Evolutionary conservation across 1,140 invertebrate species (phyloP), one percentile per base, ranked within the genome.

Genomic region (Drosophila rufa): DNA sequence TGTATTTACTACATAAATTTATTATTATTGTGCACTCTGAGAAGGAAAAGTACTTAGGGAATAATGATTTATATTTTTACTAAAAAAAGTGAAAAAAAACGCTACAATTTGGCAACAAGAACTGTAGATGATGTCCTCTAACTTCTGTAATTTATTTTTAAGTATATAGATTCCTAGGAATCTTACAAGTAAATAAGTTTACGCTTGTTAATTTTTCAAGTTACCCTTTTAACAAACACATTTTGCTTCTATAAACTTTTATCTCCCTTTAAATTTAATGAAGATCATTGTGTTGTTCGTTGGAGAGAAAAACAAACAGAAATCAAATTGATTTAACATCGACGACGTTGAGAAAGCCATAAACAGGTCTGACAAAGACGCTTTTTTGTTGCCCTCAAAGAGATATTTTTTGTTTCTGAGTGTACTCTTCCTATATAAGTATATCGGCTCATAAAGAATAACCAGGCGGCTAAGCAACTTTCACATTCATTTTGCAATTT

Each of bases 401-500:
- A 30, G 27, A 47, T 69, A 47, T 14, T 47, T 14, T 47, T 46
- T 38, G 45, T 68, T 38, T 51, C 48, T 30, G 47, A 47, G 67
- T 73, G 53, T 73, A 51, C 43, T 48, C 51, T 50, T 38, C 38
- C 36, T 25, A 60, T 38, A 73, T 30, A 30, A 30, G 27, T 30
- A 30, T 73, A 73, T 51, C 22, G 42, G 27, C 43, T 58, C 56
- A 22, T 55, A 55, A 55, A 78, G 74, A 67, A 74, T 74, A 73
- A 73, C 36, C 69, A 42, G 33, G 74, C 74, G 57, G 64, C 57
- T 66, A 53, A 71, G 73, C 74, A 84, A 89, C 85, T 90, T 90
- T 90, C 86, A 90, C 86, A 85, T 82, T 89, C 85, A 81, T 82
- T 87, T 80, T 67, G 70, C 70, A 83, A 62, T 70, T 81, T 85